Evolutionary conservation across 2,113 vertebrate species (phyloP).

Genomic region (Toxotes jaculatrix): DNA sequence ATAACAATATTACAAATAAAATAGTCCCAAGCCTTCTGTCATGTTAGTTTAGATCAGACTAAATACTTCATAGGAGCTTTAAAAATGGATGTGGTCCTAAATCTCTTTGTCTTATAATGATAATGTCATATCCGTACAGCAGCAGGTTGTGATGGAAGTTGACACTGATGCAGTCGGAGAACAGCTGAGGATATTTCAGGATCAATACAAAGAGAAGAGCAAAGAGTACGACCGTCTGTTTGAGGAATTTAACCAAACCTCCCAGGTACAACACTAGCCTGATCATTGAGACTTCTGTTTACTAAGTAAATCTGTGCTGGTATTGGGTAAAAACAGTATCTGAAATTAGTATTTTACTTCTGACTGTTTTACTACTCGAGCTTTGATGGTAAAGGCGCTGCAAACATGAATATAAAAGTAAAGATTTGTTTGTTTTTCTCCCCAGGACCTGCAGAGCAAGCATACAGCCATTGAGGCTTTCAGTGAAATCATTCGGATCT

Average conservation of each 20-base stretch:
- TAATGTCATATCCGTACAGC: slow-evolving; percentile 70
- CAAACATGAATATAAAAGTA: neutral
- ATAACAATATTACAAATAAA: neutral
- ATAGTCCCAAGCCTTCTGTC: neutral
- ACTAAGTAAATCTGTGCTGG: neutral
- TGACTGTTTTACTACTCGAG: neutral
- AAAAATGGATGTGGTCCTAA: neutral
- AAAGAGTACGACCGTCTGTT: slow-evolving; percentile 95
- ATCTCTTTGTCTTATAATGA: neutral
- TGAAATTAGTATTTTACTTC: neutral
- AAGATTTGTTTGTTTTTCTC: neutral
- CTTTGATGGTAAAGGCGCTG: neutral
- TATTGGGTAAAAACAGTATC: neutral
- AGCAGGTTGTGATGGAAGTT: slow-evolving; percentile 95
- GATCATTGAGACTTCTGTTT: neutral
- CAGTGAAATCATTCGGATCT: slow-evolving; percentile 98
- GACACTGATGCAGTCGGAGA: slow-evolving; percentile 96
- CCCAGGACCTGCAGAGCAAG: slow-evolving; percentile 96
- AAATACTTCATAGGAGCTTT: neutral
- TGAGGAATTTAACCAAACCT: slow-evolving; percentile 95
- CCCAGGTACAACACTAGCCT: slow-evolving; percentile 85
- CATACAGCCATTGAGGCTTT: slow-evolving; percentile 98
- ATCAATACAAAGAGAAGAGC: slow-evolving; percentile 96
- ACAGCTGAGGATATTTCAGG: slow-evolving; percentile 95
- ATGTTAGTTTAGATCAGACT: neutral